Percentiles rank a stretch among this genome's conserved stretches.
phyloP scores from a whole-genome alignment of 2,797 vertebrate genomes.

The Acanthurus lineatus region DNA sequence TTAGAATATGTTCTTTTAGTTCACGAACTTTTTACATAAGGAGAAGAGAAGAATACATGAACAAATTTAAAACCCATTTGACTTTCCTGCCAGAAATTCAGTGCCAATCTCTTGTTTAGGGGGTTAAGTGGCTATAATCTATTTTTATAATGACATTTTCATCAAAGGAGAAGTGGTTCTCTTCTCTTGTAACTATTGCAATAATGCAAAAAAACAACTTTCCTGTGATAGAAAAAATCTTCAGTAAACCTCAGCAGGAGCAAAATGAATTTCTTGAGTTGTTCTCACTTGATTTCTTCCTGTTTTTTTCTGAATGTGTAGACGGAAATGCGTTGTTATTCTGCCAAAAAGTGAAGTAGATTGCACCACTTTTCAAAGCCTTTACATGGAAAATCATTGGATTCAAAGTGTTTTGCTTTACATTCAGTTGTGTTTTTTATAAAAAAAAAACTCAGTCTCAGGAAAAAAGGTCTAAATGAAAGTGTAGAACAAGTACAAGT shows the following conservation, averaged over 20 bases:
- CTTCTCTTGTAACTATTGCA: not conserved
- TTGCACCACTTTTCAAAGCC: not conserved
- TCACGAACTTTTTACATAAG: slow-evolving; percentile 17
- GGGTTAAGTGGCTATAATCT: not conserved
- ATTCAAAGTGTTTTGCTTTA: not conserved
- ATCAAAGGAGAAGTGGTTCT: too few species aligned
- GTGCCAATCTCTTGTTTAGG: not conserved
- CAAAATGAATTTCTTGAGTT: not conserved
- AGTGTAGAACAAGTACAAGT: not conserved
- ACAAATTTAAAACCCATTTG: not conserved
- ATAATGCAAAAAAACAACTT: not conserved
- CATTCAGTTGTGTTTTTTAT: not conserved
- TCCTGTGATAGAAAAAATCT: not conserved
- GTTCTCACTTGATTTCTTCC: not conserved
- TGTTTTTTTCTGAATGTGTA: not conserved
- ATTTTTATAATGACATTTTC: not conserved
- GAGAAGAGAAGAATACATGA: not conserved
- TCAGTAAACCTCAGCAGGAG: not conserved
- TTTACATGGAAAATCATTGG: too few species aligned
- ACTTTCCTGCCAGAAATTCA: not conserved
- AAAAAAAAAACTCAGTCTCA: not conserved
- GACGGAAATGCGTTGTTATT: not conserved
- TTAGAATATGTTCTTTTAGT: slow-evolving; percentile 9
- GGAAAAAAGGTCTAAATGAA: slow-evolving; percentile 5
- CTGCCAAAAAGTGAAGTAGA: not conserved